Base-by-base conservation (phyloP, 2,797 vertebrate species). In the Astyanax mexicanus region DNA sequence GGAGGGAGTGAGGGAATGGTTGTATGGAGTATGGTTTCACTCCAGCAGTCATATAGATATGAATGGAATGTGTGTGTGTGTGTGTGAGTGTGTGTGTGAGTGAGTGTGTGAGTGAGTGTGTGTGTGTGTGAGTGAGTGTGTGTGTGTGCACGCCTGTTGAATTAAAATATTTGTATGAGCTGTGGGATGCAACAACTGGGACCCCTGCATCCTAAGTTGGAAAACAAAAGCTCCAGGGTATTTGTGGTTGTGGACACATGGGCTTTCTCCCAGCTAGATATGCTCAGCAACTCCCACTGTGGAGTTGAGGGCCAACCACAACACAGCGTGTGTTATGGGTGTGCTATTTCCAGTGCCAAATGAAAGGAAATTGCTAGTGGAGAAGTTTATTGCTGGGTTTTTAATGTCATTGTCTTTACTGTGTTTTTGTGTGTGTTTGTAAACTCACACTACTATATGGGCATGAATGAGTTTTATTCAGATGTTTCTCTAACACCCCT, bases 341-440 rank as follows among this genome's bases (percentile, higher is more conserved):
- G 23, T 75, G 69, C 72, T 70, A 55, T 80, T 80, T 80, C 60
- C 55, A 82, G 69, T 37, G 37, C 11, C 67, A 62, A 69, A 67
- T 58, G 19, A 73, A 81, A 64, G 67, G 61, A 76, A 81, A 74
- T 76, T 78, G 42, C 69, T 54, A 75, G 70, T 71, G 67, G 74
- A 37, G 32, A 52, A 17, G 38, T 75, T 75, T 74, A 75, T 72
- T 27, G 40, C 42, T 68, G 49, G 42, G 15, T 29, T 65, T 82
- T 80, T 25, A 38, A 49, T 68, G 42, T 58, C 23, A 66, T 29
- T 29, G 15, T 32, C 38, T 17, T 45, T 66, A 37, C 57, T 68
- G 40, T 54, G 35, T 45, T 57, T 68, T 23, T 47, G 58, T 49
- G 29, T 58, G 23, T 71, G 37, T 72, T 10, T 66, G 58, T 25